Percentiles rank a stretch among this genome's conserved stretches.
Conservation (phyloP, 53 echinoderm and acorn worm species). For the Pentamera pediparva region DNA sequence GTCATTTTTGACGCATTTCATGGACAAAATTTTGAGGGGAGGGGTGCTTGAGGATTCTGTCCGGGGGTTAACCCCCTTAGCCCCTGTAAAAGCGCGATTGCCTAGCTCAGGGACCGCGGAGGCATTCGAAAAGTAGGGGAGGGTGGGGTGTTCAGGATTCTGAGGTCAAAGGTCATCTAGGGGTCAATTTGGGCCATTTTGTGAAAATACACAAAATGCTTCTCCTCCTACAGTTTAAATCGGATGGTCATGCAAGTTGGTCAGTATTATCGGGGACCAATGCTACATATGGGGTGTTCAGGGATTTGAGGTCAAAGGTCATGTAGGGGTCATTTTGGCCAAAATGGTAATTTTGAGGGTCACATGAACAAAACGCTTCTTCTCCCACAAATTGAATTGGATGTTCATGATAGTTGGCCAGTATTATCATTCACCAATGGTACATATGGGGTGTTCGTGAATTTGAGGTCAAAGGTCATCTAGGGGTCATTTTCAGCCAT, state of each 20-base stretch:
- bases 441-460: background rate
- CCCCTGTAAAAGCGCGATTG: no score
- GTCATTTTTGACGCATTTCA: no score
- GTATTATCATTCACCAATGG: no score
- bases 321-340: background rate
- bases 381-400: background rate
- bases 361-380: background rate
- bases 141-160: background rate
- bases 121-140: no score
- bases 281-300: background rate
- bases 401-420: no score
- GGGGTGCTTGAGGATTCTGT: no score
- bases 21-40: no score
- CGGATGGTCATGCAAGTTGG: background rate
- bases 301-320: background rate
- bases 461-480: background rate
- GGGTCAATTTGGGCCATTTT: background rate
- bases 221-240: background rate
- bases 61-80: no score
- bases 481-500: no score
- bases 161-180: background rate
- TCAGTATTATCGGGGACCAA: background rate
- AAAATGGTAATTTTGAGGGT: background rate
- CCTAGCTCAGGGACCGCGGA: no score
- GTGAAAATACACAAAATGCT: background rate